Evolutionary conservation across 2,888 invertebrate species (phyloP).

Genomic region (Encarsia formosa): DNA sequence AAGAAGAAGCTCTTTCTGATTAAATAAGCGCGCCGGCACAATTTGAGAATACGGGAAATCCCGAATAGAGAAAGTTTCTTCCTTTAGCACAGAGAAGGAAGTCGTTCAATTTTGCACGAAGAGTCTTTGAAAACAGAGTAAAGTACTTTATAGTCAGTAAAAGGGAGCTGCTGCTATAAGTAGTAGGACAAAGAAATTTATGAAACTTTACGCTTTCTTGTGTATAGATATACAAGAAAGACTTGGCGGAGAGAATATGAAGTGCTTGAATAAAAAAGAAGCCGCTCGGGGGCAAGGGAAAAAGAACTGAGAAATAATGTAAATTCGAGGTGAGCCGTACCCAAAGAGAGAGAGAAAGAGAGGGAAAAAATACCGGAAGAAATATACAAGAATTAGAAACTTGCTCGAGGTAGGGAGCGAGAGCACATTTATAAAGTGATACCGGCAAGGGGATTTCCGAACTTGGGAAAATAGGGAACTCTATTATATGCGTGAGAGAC

Average conservation of each 20-base stretch:
- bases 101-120: conserved; percentile 25
- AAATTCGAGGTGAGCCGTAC: not conserved
- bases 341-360: not conserved
- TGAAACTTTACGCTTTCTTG: conserved; percentile 4
- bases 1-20: conserved; percentile 17
- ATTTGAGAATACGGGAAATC: conserved; percentile 19
- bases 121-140: not conserved
- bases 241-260: too few relatives aligned
- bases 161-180: not conserved
- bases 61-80: conserved; percentile 25
- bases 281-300: not conserved
- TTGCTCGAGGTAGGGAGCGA: too few relatives aligned
- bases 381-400: conserved; percentile 11
- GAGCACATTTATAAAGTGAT: conserved; percentile 5
- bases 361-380: not conserved
- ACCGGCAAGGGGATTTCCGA: not conserved
- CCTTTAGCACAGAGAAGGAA: conserved; percentile 6
- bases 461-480: too few relatives aligned
- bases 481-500: too few relatives aligned
- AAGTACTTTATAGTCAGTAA: not conserved
- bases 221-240: not conserved
- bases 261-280: too few relatives aligned
- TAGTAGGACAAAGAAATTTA: not conserved
- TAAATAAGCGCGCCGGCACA: conserved; percentile 27
- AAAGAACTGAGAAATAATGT: not conserved